Percentiles rank a stretch among this genome's conserved stretches.
These are phyloP conservation scores for Agrenia bidenticulata DNA, from an alignment of 2,888 invertebrate species.

Conservation along the genomic window DNA sequence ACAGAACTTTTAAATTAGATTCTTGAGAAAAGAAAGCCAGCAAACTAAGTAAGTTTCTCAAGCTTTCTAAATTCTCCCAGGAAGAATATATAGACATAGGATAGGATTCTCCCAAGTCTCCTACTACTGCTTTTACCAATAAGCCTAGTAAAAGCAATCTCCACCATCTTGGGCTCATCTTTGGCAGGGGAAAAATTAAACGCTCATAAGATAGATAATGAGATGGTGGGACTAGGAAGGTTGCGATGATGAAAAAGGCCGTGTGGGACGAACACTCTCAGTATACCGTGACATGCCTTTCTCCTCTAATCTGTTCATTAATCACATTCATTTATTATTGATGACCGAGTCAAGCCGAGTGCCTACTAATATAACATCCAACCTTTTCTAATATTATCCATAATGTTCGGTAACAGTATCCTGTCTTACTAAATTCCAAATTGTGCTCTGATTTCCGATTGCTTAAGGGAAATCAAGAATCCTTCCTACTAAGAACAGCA, in stretches of 20 bases:
- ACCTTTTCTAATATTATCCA: no score
- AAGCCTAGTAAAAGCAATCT: no score
- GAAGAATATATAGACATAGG: background rate
- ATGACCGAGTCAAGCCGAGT: background rate
- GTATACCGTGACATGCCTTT: background rate
- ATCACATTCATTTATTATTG: slow-evolving; percentile 12
- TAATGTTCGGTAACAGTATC: no score
- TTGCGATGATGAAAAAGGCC: background rate
- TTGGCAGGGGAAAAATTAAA: slow-evolving; percentile 10
- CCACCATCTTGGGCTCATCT: no score
- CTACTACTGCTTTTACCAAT: no score
- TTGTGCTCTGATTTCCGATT: no score
- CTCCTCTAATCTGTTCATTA: slow-evolving; percentile 11
- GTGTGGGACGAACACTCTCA: background rate
- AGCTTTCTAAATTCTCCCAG: background rate
- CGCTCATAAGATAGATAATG: background rate
- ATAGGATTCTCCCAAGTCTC: no score
- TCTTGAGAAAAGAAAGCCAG: slow-evolving; percentile 5
- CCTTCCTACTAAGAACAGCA: no score
- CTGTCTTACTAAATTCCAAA: no score
- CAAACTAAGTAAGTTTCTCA: background rate
- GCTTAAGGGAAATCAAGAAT: no score
- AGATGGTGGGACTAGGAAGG: no score
- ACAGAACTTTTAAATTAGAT: slow-evolving; percentile 16
- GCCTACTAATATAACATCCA: no score